Evolutionary conservation across 1,140 invertebrate genomes (phyloP), one percentile per base, ranked within the genome.

Genomic region (Bradynema listronoti): DNA sequence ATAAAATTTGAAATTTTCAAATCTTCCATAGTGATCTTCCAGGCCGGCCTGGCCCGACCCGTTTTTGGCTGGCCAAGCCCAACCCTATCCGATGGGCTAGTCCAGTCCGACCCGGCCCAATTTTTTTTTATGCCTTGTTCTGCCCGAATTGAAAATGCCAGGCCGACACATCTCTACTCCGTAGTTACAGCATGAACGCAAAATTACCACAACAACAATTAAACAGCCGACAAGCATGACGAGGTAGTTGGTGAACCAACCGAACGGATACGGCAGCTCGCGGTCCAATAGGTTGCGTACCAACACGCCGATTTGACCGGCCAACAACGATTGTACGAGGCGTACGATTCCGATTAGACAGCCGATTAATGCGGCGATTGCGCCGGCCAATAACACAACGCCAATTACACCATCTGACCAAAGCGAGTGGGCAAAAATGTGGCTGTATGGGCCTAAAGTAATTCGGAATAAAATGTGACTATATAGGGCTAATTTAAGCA

Each of bases 341-440:
- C 84, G 84, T 22, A 86, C 85, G 34, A 86, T 81, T 30, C 78
- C 50, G 16, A 85, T 75, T 3, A 86, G 75, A 66, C 84, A 86
- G 4, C 71, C 29, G 43, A 80, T 82, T 3, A 86, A 78, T 0
- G 83, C 54, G 2, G 82, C 24, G 2, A 86, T 71, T 0, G 84
- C 81, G 22, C 80, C 53, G 0, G 80, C 72, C 11, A 85, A 56
- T 30, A 85, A 63, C 24, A 84, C 68, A 3, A 79, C 42, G 1
- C 84, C 83, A 29, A 83, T 72, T 0, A 58, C 66, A 4, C 61
- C 65, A 65, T 84, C 83, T 9, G 72, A 78, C 63, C 79, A 69
- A 2, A 57, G 53, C 27, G 45, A 70, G 65, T 52, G 71, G 11
- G 65, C 55, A 45, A 74, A 74, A 1, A 76, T 58, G 39, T 74